Percentiles rank a stretch among this genome's conserved stretches.
phyloP scores from a whole-genome alignment of 2,113 vertebrate species.

The Podiceps cristatus region DNA sequence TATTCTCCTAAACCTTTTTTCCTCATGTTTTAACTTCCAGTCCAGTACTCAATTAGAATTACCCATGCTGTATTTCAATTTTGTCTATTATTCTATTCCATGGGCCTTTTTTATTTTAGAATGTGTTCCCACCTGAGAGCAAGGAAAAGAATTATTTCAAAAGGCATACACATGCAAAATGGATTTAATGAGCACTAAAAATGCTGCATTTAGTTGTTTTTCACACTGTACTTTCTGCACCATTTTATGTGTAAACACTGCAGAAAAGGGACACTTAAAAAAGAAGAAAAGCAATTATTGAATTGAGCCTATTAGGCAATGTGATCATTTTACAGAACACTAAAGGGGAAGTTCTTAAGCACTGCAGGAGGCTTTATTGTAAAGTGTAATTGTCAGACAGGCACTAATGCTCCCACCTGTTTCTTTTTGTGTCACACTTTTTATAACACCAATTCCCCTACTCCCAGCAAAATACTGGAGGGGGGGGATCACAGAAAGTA shows the following conservation, averaged over 20 bases:
- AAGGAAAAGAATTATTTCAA: background rate
- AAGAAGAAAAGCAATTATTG: conserved; percentile 41
- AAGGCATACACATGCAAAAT: background rate
- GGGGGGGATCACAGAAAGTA: background rate
- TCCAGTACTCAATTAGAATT: background rate
- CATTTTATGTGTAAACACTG: conserved; percentile 33
- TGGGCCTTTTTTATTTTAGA: background rate
- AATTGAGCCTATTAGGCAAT: conserved; percentile 30
- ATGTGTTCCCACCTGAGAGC: background rate
- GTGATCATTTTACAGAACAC: conserved; percentile 30
- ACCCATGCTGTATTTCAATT: background rate
- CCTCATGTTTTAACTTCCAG: background rate
- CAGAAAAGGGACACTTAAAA: conserved; percentile 1
- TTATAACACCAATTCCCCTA: conserved; percentile 22
- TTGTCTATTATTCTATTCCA: background rate
- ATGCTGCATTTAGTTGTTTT: conserved; percentile 37
- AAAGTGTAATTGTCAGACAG: conserved; percentile 48
- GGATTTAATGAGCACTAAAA: conserved; percentile 5
- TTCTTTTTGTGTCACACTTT: conserved; percentile 40
- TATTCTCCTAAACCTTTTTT: background rate
- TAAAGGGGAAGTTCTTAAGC: conserved; percentile 31
- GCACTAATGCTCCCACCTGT: conserved; percentile 35
- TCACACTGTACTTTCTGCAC: conserved; percentile 14
- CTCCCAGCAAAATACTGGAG: background rate
- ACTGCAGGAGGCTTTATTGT: conserved; percentile 33